Percentiles rank a stretch among this genome's conserved stretches.
These are phyloP conservation scores for Sebastes vulpes DNA, from an alignment of 2,797 vertebrate genomes.

Conservation along the genomic window DNA sequence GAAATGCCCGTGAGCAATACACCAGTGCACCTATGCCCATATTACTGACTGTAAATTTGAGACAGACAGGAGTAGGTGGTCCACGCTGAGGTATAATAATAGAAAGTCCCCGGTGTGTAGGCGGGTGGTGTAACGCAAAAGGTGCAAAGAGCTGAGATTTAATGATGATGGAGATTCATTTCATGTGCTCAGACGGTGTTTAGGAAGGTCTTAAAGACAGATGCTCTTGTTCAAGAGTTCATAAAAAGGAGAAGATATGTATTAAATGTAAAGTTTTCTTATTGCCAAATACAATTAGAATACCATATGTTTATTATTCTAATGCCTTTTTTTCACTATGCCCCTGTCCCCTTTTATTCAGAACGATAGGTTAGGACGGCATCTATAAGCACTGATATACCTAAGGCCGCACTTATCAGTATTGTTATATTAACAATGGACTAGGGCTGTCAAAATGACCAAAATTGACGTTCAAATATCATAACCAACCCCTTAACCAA, in stretches of 20 bases:
- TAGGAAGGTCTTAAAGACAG: neutral
- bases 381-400: neutral
- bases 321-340: neutral
- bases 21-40: neutral
- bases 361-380: neutral
- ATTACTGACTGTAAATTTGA: conserved; percentile 20
- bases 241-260: neutral
- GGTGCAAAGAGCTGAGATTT: conserved; percentile 14
- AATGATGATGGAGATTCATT: conserved; percentile 29
- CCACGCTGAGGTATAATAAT: conserved; percentile 22
- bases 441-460: too few relatives aligned
- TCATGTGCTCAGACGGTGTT: conserved; percentile 3
- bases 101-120: conserved; percentile 13
- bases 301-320: neutral
- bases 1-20: conserved; percentile 35
- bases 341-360: neutral
- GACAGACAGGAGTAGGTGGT: conserved; percentile 2
- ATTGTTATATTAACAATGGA: neutral
- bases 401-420: neutral
- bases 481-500: too few relatives aligned
- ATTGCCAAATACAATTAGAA: neutral
- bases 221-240: conserved; percentile 5
- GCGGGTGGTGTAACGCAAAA: conserved; percentile 1
- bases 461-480: too few relatives aligned
- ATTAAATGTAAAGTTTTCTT: neutral